Evolutionary conservation across 2,113 vertebrate species (phyloP).

Genomic region (Microtus oregoni): DNA sequence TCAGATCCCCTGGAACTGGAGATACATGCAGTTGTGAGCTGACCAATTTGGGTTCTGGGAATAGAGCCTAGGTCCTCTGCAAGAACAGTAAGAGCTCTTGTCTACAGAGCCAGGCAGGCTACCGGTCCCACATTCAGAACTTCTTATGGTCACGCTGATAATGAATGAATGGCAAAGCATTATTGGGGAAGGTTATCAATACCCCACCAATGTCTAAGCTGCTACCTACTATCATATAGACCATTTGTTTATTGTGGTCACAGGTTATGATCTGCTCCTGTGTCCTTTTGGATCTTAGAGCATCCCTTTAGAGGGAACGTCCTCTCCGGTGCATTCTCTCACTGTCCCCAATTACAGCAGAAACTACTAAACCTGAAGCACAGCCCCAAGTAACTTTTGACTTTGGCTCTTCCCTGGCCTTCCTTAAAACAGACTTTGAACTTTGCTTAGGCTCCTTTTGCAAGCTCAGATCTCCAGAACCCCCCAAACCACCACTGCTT

Average conservation of each 20-base stretch:
- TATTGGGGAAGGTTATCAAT: background rate
- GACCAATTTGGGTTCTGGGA: background rate
- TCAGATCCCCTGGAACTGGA: background rate
- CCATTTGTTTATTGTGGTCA: background rate
- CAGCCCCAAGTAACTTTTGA: background rate
- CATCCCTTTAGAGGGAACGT: background rate
- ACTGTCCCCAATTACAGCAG: background rate
- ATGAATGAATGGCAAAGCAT: background rate
- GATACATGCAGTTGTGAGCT: background rate
- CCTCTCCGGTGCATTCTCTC: background rate
- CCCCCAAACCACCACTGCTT: conserved; percentile 19
- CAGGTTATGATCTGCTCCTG: conserved; percentile 12
- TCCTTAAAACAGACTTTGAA: conserved; percentile 55
- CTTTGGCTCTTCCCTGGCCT: background rate
- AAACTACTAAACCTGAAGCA: background rate
- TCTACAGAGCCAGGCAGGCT: background rate
- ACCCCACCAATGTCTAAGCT: background rate
- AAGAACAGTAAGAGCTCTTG: background rate
- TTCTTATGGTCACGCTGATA: background rate
- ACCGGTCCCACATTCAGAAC: background rate
- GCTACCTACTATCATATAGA: background rate
- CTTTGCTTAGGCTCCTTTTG: conserved; percentile 26
- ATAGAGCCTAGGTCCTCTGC: background rate
- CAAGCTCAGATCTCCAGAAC: conserved; percentile 17
- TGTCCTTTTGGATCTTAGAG: background rate